Percentiles rank a stretch among this genome's conserved stretches.
Conservation (phyloP, 2,888 invertebrate species). For the Sepioteuthis lessoniana region DNA sequence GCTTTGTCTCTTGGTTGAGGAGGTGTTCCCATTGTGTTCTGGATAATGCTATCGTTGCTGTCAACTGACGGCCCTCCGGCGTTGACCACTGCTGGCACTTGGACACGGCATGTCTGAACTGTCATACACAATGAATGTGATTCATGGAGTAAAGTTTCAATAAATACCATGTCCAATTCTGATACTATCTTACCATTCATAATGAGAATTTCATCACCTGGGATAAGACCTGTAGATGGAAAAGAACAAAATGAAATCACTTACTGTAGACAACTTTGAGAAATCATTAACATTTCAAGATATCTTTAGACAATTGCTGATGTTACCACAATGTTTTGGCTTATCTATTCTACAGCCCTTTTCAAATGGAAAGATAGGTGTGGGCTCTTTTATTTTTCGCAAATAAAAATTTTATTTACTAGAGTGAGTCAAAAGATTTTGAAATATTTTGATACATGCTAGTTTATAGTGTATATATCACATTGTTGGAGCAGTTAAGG, state of each 20-base stretch:
- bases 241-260: neutral
- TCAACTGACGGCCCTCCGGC: constrained; percentile 76
- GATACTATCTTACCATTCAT: constrained; percentile 98
- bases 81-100: constrained; percentile 73
- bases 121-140: constrained; percentile 95
- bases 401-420: too few species aligned
- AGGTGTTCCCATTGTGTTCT: constrained; percentile 95
- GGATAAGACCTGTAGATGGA: constrained; percentile 86
- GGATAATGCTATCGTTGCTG: constrained; percentile 95
- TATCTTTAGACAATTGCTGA: too few species aligned
- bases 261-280: too few species aligned
- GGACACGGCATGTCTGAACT: constrained; percentile 91
- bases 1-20: constrained; percentile 85
- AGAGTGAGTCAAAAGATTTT: too few species aligned
- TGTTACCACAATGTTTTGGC: too few species aligned
- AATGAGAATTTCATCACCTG: constrained; percentile 98
- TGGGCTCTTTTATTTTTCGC: too few species aligned
- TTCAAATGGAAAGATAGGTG: too few species aligned
- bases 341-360: too few species aligned
- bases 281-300: neutral
- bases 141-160: constrained; percentile 96
- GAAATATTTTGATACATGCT: too few species aligned
- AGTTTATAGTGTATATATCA: too few species aligned
- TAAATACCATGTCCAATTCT: constrained; percentile 99
- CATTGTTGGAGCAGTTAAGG: too few species aligned